Evolutionary conservation across 2,113 vertebrate species (phyloP).

Genomic region (Psammodynastes pulverulentus): DNA sequence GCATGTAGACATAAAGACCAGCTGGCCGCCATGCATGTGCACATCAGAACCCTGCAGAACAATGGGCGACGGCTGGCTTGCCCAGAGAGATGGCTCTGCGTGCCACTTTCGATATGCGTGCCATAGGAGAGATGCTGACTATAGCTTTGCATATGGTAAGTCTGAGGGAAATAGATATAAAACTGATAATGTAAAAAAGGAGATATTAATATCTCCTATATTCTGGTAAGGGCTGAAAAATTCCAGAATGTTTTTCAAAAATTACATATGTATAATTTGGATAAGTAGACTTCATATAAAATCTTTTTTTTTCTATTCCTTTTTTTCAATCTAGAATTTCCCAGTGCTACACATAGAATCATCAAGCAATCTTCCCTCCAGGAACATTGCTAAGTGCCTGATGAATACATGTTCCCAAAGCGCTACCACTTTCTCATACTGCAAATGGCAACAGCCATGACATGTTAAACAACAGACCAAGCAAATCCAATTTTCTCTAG

Average conservation of each 20-base stretch:
- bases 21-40: too few relatives aligned
- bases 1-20: too few relatives aligned
- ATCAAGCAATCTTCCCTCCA: not conserved
- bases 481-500: not conserved
- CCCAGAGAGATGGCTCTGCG: too few relatives aligned
- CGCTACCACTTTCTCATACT: not conserved
- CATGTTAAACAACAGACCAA: not conserved
- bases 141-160: not conserved
- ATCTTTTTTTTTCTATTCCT: not conserved
- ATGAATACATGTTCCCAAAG: not conserved
- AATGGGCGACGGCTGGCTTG: too few relatives aligned
- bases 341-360: not conserved
- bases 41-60: too few relatives aligned
- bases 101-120: too few relatives aligned
- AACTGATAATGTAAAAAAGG: not conserved
- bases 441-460: not conserved
- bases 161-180: not conserved
- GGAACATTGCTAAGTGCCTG: not conserved
- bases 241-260: not conserved
- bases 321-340: not conserved
- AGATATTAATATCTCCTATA: not conserved
- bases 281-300: not conserved
- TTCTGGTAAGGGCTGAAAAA: not conserved
- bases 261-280: not conserved
- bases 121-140: not conserved